phyloP scores from a whole-genome alignment of 1,140 invertebrate species.

The Ooceraea biroi region DNA sequence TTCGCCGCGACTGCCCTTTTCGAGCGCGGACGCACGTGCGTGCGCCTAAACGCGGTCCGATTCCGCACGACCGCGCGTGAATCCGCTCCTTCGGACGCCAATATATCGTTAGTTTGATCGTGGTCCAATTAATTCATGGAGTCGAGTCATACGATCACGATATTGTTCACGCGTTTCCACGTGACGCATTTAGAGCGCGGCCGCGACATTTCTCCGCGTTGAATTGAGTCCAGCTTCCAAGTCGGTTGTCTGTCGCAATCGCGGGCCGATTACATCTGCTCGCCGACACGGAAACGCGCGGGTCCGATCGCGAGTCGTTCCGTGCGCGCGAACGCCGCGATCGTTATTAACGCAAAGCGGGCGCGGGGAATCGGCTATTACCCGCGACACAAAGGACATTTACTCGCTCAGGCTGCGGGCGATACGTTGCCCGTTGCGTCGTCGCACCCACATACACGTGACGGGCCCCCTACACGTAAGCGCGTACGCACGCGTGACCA shows the following conservation, averaged over 20 bases:
- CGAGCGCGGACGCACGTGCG: conserved; percentile 67
- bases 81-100: conserved; percentile 47
- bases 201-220: too few species aligned
- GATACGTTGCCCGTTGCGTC: conserved; percentile 42
- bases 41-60: conserved; percentile 54
- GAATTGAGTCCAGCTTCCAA: conserved; percentile 25
- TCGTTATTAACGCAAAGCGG: conserved; percentile 49
- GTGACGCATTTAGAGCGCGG: too few species aligned
- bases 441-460: conserved; percentile 58
- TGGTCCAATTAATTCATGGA: too few species aligned
- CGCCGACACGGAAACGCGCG: conserved; percentile 31
- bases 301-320: conserved; percentile 20
- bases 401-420: conserved; percentile 63
- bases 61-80: conserved; percentile 52
- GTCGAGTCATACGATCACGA: too few species aligned
- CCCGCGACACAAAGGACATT: conserved; percentile 68
- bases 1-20: conserved; percentile 31
- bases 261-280: neutral
- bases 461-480: conserved; percentile 35
- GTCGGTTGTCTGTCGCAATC: neutral
- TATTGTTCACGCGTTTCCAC: too few species aligned
- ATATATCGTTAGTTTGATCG: conserved; percentile 12
- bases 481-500: conserved; percentile 69
- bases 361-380: conserved; percentile 19
- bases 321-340: conserved; percentile 15